These are phyloP conservation scores for Bombycilla garrulus DNA, from an alignment of 2,113 vertebrate genomes.

Conservation along the genomic window DNA sequence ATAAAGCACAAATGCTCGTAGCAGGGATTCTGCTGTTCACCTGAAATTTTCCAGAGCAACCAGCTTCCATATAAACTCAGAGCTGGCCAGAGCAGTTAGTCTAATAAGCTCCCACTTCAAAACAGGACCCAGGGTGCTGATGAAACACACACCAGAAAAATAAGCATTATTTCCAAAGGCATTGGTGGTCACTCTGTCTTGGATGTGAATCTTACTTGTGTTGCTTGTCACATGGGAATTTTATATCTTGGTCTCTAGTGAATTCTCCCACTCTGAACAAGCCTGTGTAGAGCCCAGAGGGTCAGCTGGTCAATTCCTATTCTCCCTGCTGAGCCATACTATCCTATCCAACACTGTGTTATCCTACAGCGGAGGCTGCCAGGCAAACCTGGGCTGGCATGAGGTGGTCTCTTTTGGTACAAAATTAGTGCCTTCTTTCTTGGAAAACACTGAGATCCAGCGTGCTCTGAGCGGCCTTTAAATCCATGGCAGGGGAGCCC, in stretches of 20 bases:
- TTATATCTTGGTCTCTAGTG: background rate
- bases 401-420: too few species aligned
- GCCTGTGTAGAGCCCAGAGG: too few species aligned
- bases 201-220: background rate
- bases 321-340: background rate
- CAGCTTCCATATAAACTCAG: background rate
- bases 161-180: background rate
- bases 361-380: background rate
- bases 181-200: background rate
- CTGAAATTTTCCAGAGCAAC: background rate
- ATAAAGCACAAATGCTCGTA: background rate
- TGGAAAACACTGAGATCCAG: background rate
- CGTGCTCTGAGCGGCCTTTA: accelerated
- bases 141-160: background rate
- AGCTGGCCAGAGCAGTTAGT: background rate
- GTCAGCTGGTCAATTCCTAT: background rate
- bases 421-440: accelerated
- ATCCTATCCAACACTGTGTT: accelerated
- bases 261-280: accelerated
- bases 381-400: background rate
- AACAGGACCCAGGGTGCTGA: background rate
- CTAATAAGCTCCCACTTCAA: background rate
- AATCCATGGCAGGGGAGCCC: background rate
- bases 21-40: background rate
- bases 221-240: background rate